phyloP scores from a whole-genome alignment of 2,888 invertebrate species.

The Altica lythri region DNA sequence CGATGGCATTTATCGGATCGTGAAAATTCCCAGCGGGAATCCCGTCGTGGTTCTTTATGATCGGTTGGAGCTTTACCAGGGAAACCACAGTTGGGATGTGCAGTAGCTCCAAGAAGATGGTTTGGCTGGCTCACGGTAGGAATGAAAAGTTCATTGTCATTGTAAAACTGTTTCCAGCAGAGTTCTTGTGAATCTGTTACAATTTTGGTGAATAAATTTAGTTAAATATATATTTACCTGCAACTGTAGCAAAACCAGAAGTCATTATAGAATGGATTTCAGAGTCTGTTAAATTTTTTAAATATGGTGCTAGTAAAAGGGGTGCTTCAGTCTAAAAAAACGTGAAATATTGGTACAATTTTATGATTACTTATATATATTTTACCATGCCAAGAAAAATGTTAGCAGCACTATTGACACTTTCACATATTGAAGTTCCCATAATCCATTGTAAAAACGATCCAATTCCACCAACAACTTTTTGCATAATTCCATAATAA shows the following conservation, averaged over 20 bases:
- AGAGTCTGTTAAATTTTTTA: slow-evolving; percentile 82
- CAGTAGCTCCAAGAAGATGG: too few species aligned
- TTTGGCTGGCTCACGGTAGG: too few species aligned
- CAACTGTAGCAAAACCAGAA: slow-evolving; percentile 94
- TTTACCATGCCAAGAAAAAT: slow-evolving; percentile 91
- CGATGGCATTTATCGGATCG: too few species aligned
- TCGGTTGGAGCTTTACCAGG: too few species aligned
- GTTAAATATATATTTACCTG: slow-evolving; percentile 62
- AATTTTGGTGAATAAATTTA: too few species aligned
- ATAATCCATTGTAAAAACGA: slow-evolving; percentile 72
- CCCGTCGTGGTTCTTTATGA: too few species aligned
- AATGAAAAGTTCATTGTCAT: too few species aligned
- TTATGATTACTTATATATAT: slow-evolving; percentile 1
- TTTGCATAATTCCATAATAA: slow-evolving; percentile 87
- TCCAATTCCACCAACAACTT: slow-evolving; percentile 80
- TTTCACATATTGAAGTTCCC: slow-evolving; percentile 93
- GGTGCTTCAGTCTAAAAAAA: slow-evolving; percentile 83
- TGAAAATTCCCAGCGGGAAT: too few species aligned
- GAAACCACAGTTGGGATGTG: too few species aligned
- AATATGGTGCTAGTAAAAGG: slow-evolving; percentile 84
- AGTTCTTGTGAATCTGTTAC: too few species aligned
- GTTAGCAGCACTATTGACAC: slow-evolving; percentile 89
- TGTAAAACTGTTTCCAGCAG: too few species aligned
- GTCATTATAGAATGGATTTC: slow-evolving; percentile 94
- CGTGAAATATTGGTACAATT: slow-evolving; percentile 13